Base-by-base conservation (phyloP, 2,888 invertebrate genomes). In the Cepaea hortensis region DNA sequence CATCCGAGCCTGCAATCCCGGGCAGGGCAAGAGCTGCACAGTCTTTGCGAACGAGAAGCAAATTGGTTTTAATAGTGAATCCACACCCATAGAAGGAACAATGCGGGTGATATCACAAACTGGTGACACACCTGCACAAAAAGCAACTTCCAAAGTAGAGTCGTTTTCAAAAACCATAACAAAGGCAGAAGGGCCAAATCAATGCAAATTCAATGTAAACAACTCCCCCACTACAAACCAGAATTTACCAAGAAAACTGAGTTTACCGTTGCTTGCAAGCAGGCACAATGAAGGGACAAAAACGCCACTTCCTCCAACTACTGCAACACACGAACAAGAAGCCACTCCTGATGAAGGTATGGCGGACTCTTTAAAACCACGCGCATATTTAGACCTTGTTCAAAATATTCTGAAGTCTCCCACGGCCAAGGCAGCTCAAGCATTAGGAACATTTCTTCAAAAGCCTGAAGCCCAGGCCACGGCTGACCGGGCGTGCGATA, bases 381-480 rank as follows among this genome's bases (percentile, higher is more conserved):
- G 62, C 7, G 35, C 70, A 4, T 85, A 85, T 20, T 55, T 85
- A 11, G 68, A 85, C 11, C 85, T 85, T 46, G 50, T 85, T 76
- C 85, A 85, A 46, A 85, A 85, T n/a, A 85, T 85, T 68, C 23
- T 85, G 15, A 77, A 72, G 35, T 85, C 85, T 20, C 85, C 85
- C 0, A 79, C 77, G 13, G 77, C 85, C 3, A 61, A 23, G n/a
- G 79, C 85, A 35, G 35, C 85, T 15, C 85, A 85, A 70, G 85
- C 85, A 3, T 46, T 85, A 23, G 85, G 85, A 11, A 79, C 50
- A 68, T 79, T 85, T 55, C 62, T 85, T 46, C 77, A 79, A 55
- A 68, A 77, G n/a, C 85, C 85, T 1, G 70, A 85, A n/a, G 50
- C 85, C 3, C 61, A 35, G 20, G 77, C 0, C 15, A 48, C 48